Percentiles rank a stretch among this genome's conserved stretches.
Conservation (phyloP, 2,888 invertebrate species). For the Syrphus vitripennis region DNA sequence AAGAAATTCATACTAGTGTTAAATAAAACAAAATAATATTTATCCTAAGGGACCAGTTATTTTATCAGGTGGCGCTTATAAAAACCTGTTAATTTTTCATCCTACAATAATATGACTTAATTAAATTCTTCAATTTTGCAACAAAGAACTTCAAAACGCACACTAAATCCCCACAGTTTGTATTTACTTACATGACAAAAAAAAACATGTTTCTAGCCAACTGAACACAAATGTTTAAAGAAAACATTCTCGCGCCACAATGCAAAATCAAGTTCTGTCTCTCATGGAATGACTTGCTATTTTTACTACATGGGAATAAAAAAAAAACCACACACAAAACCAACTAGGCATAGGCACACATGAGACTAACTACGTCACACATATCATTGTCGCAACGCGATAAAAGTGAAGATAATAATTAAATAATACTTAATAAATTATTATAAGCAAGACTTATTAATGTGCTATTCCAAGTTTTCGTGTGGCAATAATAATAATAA, state of each 20-base stretch:
- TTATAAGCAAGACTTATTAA: conserved; percentile 53
- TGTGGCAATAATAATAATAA: conserved; percentile 28
- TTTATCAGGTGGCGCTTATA: conserved; percentile 43
- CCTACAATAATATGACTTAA: conserved; percentile 36
- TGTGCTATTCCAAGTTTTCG: conserved; percentile 23
- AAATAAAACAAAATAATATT: background rate
- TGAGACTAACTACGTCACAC: conserved; percentile 44
- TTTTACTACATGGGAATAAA: conserved; percentile 3
- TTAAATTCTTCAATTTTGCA: conserved; percentile 47
- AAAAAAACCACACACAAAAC: background rate
- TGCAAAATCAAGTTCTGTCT: conserved; percentile 55
- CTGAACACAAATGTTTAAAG: conserved; percentile 42
- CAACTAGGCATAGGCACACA: background rate
- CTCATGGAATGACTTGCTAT: conserved; percentile 10
- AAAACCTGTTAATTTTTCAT: conserved; percentile 15
- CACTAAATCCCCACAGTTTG: conserved; percentile 3
- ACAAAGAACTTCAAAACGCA: conserved; percentile 44
- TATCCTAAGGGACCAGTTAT: conserved; percentile 2
- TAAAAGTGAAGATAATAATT: conserved; percentile 67
- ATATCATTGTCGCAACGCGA: conserved; percentile 33
- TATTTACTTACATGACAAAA: background rate
- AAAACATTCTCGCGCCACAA: conserved; percentile 66
- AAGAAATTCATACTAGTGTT: background rate
- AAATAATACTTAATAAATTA: conserved; percentile 66
- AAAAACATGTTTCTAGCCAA: conserved; percentile 58